Evolutionary conservation across 2,888 invertebrate genomes (phyloP), one percentile per base, ranked within the genome.

Genomic region (Leuctra nigra): DNA sequence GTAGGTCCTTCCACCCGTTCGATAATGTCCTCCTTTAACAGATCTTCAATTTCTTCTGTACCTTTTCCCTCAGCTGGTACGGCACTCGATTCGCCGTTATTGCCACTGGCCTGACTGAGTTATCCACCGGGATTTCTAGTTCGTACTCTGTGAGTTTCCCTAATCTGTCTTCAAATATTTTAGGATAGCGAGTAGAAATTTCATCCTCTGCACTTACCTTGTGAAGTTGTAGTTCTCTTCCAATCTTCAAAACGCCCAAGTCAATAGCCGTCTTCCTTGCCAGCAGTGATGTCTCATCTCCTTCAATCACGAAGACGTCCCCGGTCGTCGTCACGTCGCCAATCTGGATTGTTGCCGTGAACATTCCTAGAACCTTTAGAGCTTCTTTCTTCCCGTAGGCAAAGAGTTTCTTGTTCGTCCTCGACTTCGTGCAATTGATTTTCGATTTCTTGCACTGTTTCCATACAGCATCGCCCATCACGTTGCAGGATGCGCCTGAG

Each of bases 41-140:
- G 44, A 56, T 50, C 22, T 58, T 39, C 50, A 29, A 13, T 64
- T 46, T 20, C 68, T 53, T 57, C 65, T 63, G 2, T 41, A 22
- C 4, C 65, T 61, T 4, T 68, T 63, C 48, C 63, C 63, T 20
- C 20, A 46, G 23, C 22, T 46, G 46, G 13, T 46, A 23, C 7
- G 46, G 46, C 7, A 46, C 46, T n/a, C 46, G 20, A 3, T 23
- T 7, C n/a, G 46, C 22, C 6, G 46, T 7, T 23, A 22, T 9
- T 13, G 22, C 14, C 1, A 46, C 46, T 23, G 46, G 46, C 23
- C 14, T 22, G 4, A 23, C 24, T 9, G 9, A n/a, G 7, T 23
- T 23, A 13, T 23, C 23, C n/a, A 46, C 14, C 9, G 13, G 46
- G 7, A 46, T 20, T n/a, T 20, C 9, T 11, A 46, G 23, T 23